Conservation (phyloP, 1,140 invertebrate species). For the Lerema accius region DNA sequence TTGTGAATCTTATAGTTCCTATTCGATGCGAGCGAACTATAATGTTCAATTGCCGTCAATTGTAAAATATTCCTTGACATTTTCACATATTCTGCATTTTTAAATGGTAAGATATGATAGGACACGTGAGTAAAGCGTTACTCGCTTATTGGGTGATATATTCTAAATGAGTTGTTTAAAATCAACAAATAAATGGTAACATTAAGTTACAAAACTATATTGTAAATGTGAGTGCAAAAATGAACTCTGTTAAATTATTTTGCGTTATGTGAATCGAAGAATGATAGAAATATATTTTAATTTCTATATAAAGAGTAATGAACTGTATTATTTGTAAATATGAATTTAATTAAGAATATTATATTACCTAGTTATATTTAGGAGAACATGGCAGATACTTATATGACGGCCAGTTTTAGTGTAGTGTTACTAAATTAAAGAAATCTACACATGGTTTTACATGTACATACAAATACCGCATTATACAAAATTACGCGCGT, state of each 20-base stretch:
- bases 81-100: conserved; percentile 82
- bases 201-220: conserved; percentile 75
- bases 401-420: conserved; percentile 84
- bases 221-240: conserved; percentile 83
- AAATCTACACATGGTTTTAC: conserved; percentile 83
- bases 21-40: conserved; percentile 80
- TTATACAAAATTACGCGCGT: conserved; percentile 53
- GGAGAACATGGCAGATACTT: conserved; percentile 83
- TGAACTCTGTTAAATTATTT: conserved; percentile 83
- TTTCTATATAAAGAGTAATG: conserved; percentile 80
- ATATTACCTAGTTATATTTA: conserved; percentile 83
- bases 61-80: conserved; percentile 79
- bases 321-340: conserved; percentile 84
- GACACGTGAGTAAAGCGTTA: conserved; percentile 73
- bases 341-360: conserved; percentile 82
- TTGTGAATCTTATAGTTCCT: conserved; percentile 82
- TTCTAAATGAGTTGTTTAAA: conserved; percentile 78
- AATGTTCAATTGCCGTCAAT: conserved; percentile 79
- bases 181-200: conserved; percentile 71
- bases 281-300: conserved; percentile 82
- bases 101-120: conserved; percentile 75
- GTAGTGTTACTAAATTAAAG: conserved; percentile 84
- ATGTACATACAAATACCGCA: conserved; percentile 78
- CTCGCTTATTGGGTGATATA: conserved; percentile 82
- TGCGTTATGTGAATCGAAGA: conserved; percentile 83